Percentiles rank a stretch among this genome's conserved stretches.
Conservation (phyloP, 1,140 invertebrate species). For the Hyles euphorbiae region DNA sequence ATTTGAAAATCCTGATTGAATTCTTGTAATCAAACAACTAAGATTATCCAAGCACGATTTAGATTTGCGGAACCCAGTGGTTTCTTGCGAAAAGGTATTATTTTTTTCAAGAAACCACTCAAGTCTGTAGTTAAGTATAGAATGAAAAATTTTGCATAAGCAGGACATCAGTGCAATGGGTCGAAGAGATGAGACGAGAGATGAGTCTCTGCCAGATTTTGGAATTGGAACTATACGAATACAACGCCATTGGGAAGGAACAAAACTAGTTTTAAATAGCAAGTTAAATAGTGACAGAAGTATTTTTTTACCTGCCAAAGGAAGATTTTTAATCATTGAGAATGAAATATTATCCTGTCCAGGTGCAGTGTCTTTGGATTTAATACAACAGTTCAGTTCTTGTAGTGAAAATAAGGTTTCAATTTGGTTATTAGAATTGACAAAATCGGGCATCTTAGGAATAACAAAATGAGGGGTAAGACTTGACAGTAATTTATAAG, state of each 20-base stretch:
- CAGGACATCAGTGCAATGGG: background rate
- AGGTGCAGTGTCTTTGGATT: conserved; percentile 2
- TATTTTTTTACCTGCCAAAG: background rate
- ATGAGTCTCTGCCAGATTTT: no score
- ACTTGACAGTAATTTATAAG: no score
- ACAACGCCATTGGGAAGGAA: background rate
- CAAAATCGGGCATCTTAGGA: no score
- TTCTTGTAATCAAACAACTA: conserved; percentile 4
- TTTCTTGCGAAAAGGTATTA: conserved; percentile 7
- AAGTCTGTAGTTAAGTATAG: background rate
- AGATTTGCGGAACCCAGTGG: conserved; percentile 8
- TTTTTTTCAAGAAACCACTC: conserved; percentile 15
- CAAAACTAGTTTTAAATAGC: background rate
- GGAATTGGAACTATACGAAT: background rate
- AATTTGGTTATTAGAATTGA: no score
- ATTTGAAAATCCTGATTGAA: conserved; percentile 8
- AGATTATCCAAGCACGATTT: conserved; percentile 7
- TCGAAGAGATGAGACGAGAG: no score
- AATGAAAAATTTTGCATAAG: background rate
- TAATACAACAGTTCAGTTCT: background rate
- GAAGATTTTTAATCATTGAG: conserved; percentile 5
- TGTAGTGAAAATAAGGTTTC: background rate
- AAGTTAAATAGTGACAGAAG: no score
- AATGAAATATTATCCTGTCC: background rate
- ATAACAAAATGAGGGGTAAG: no score